Base-by-base conservation (phyloP, 2,888 invertebrate genomes). In the Leptopterna dolabrata region DNA sequence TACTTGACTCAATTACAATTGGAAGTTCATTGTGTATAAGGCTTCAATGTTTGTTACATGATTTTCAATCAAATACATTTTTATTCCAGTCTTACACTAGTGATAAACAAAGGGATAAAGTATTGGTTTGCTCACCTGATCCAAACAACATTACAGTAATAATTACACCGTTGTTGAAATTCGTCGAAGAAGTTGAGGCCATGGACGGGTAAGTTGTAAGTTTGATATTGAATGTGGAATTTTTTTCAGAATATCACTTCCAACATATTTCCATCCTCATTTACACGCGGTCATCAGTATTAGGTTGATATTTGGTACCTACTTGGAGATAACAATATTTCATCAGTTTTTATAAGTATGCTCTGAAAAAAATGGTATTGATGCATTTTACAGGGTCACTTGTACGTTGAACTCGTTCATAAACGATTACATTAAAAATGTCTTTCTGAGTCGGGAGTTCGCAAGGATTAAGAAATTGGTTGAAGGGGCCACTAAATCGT, bases 321-420 rank as follows among this genome's bases (percentile, higher is more conserved):
- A n/a, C n/a, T n/a, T n/a, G n/a, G n/a, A n/a, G n/a, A n/a, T n/a
- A n/a, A n/a, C n/a, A 36, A 36, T 36, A 36, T 2, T 36, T 36
- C 36, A 36, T 36, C 36, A 36, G 7, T 2, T 36, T 2, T 36
- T 7, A 36, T 36, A 36, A 2, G 2, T 36, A 36, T 36, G 36
- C 4, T 36, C 7, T 36, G 7, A 4, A 36, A 36, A 4, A 7
- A 36, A 36, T 7, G 2, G 36, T 36, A 7, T 36, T 36, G 36
- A 36, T 63, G 24, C 16, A 78, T 88, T 73, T 91, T 91, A 24
- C 89, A 94, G 94, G 24, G 93, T 93, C 90, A 93, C 95, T 73
- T 96, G 96, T 91, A 95, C 95, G 1, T 93, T 98, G 87, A 96
- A 97, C 91, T 95, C 95, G 89, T 98, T 97, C 92, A 93, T 98